Evolutionary conservation across 2,888 invertebrate species (phyloP), one percentile per base, ranked within the genome.

Genomic region (Apamea sordens): DNA sequence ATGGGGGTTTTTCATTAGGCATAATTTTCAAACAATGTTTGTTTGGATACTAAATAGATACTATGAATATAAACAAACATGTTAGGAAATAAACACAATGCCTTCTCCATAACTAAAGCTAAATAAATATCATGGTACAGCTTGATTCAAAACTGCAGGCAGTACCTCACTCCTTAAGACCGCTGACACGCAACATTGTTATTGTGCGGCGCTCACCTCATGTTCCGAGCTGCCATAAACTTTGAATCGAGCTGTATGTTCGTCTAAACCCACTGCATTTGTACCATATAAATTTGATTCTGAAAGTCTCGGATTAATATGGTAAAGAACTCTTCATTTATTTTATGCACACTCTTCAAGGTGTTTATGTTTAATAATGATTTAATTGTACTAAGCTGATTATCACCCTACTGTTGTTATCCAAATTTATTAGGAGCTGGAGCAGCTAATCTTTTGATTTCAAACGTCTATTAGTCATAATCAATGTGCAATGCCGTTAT

Each of bases 1-100:
- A 80, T 89, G 89, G 87, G 86, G 86, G 2, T 76, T 56, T 7
- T 50, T 64, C 18, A 13, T 1, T n/a, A 56, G 11, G n/a, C 56
- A 24, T 10, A 8, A 8, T 53, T 53, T 32, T 56, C 15, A 13
- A 15, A 24, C 1, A 36, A 63, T 64, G 10, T 77, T 50, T 47
- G 15, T 21, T 76, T 50, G n/a, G 8, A 21, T n/a, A 28, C 18
- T 36, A 73, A 73, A 36, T 72, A 28, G 4, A 24, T 36, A 73
- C 24, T 32, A 32, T 73, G 13, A 72, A 32, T 8, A 47, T 2
- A n/a, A 21, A n/a, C 11, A 56, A 56, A n/a, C n/a, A 32, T n/a
- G 21, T 18, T 2, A 41, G 36, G 50, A 50, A 74, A 50, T 21
- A 28, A 50, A 15, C 36, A 50, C 8, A 50, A 6, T 50, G 8